A percentile compares a stretch with the other conserved stretches of the same genome.
These are phyloP conservation scores for Cuniculus paca DNA, from an alignment of 2,797 vertebrate species.

Conservation along the genomic window DNA sequence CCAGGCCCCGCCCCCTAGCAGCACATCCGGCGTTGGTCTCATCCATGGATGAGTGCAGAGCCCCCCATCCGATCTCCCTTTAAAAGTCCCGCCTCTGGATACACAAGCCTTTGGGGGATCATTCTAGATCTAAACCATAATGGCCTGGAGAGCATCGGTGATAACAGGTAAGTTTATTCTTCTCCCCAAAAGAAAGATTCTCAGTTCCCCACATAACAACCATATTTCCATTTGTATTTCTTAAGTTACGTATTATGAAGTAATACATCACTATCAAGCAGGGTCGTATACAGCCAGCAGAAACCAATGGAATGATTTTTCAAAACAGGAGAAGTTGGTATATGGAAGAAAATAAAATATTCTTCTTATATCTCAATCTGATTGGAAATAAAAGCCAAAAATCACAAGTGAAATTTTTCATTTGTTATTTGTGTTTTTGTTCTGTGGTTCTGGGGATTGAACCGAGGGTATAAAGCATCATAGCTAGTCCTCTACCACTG, in stretches of 20 bases:
- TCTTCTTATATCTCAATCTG: neutral
- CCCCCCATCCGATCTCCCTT: neutral
- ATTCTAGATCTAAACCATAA: neutral
- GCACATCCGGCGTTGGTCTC: no score
- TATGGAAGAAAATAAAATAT: neutral
- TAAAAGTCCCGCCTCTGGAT: neutral
- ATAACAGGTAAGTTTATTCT: neutral
- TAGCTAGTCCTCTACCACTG: no score
- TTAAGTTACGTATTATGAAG: neutral
- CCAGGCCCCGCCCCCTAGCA: neutral
- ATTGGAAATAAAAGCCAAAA: neutral
- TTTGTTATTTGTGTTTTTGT: neutral
- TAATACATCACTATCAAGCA: neutral
- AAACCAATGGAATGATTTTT: neutral
- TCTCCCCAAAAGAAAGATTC: neutral
- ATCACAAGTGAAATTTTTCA: neutral
- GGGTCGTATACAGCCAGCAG: neutral
- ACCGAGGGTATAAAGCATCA: neutral
- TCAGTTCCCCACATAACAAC: neutral
- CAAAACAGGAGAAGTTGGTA: neutral
- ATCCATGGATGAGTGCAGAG: neutral
- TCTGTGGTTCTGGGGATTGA: neutral
- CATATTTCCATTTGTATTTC: neutral
- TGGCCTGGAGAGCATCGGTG: neutral
- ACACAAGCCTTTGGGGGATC: no score